Evolutionary conservation across 2,888 invertebrate genomes (phyloP), one percentile per base, ranked within the genome.

Genomic region (Tetragonisca angustula): DNA sequence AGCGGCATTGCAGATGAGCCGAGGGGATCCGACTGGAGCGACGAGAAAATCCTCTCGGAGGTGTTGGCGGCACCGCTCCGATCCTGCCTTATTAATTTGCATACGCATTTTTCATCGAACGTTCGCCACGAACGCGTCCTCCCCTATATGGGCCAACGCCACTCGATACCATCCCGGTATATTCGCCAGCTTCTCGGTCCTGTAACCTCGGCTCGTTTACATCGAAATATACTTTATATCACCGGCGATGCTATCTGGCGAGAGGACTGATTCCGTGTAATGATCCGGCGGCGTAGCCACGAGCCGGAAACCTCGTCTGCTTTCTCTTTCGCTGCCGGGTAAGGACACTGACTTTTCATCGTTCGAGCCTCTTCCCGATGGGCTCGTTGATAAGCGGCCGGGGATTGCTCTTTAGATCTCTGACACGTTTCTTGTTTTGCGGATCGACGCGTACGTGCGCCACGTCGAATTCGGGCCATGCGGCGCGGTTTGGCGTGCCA

Each of bases 201-300:
- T 65, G 77, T 68, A 59, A 61, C 65, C 74, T 70, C 83, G 64
- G 43, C 69, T 73, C 78, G 64, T 15, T 78, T 88, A 89, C 88
- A 89, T 89, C 87, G 87, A 88, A 88, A 85, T 85, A 82, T 87
- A 85, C 85, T 89, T 85, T 89, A 85, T 85, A 81, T 80, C n/a
- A 71, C 78, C 62, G 65, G 84, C 83, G 88, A 89, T 84, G 78
- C 82, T 83, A 89, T 88, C 89, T 76, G 56, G 2, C 43, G 65
- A 54, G n/a, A 59, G 76, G 76, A 77, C 62, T 65, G 83, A 83
- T 74, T 81, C 89, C 88, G 86, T 87, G 85, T 89, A 89, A 89
- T 87, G 89, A 89, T 86, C 70, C 87, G 68, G 74, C 62, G 76
- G 74, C 62, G 76, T 61, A 59, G 73, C 74, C 67, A 79, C 62